Conservation (phyloP, 92 coral and sea anemone genomes). For the Paramuricea clavata region DNA sequence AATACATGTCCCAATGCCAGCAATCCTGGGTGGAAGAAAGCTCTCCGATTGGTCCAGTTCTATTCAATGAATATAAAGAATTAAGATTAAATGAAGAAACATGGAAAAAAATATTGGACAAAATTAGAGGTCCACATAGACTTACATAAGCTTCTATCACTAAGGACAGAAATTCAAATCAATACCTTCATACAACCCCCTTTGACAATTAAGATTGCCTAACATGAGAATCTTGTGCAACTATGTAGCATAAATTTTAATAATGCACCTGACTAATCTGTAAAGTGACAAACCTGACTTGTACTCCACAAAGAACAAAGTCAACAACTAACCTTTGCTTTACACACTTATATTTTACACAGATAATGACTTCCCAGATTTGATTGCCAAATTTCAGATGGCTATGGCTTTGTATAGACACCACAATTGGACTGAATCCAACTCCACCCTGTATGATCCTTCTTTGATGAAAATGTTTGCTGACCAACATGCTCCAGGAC, state of each 20-base stretch:
- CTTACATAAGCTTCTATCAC: neutral
- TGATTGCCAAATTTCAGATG: slow-evolving; percentile 48
- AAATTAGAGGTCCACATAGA: neutral
- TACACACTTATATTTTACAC: neutral
- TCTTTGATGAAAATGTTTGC: slow-evolving; percentile 56
- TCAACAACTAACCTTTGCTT: neutral
- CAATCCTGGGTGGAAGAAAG: slow-evolving; percentile 10
- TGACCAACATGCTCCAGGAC: slow-evolving; percentile 74
- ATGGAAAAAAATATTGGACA: slow-evolving; percentile 39
- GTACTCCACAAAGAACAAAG: too few relatives aligned
- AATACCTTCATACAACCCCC: neutral
- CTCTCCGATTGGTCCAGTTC: slow-evolving; percentile 20
- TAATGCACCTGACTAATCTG: too few relatives aligned
- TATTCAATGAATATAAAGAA: slow-evolving; percentile 21
- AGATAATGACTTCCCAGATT: slow-evolving; percentile 47
- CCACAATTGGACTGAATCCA: slow-evolving; percentile 21
- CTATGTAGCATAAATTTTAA: too few relatives aligned
- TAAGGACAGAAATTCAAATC: too few relatives aligned
- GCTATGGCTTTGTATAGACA: slow-evolving; percentile 28
- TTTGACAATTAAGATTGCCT: neutral
- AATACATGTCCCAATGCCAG: neutral
- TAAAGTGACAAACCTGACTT: too few relatives aligned
- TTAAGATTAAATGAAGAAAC: neutral
- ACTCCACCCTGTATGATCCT: slow-evolving; percentile 58
- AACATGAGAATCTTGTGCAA: neutral